Evolutionary conservation across 2,888 invertebrate species (phyloP).

Genomic region (Campoplex capitator): DNA sequence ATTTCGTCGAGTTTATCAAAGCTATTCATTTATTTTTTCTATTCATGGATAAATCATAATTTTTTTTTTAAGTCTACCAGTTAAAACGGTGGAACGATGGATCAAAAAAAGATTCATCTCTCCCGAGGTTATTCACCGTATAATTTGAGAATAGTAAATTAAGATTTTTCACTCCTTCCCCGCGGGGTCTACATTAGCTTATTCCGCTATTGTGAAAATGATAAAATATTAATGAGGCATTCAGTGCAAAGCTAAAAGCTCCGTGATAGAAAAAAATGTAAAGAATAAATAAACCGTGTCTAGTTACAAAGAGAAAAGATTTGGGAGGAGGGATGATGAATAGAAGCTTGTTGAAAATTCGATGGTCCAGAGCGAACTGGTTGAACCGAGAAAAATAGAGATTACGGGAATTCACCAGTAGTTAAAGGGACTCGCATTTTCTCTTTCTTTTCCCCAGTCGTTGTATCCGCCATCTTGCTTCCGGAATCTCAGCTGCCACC

Average conservation of each 20-base stretch:
- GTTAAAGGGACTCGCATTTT: slow-evolving; percentile 41
- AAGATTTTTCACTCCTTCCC: slow-evolving; percentile 37
- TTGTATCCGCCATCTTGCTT: slow-evolving; percentile 73
- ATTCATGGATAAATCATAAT: neutral
- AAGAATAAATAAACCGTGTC: slow-evolving; percentile 27
- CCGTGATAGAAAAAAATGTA: slow-evolving; percentile 16
- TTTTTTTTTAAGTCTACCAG: neutral
- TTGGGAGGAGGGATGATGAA: slow-evolving; percentile 27
- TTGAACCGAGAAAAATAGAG: slow-evolving; percentile 25
- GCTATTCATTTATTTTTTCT: neutral
- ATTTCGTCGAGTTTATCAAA: neutral
- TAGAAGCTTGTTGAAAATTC: slow-evolving; percentile 60
- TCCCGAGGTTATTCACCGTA: neutral
- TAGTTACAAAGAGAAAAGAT: neutral
- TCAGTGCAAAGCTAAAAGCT: slow-evolving; percentile 34
- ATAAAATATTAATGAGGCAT: slow-evolving; percentile 62
- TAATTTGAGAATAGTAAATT: slow-evolving; percentile 28
- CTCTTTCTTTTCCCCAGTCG: slow-evolving; percentile 17
- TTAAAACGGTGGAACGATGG: neutral
- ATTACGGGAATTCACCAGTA: slow-evolving; percentile 45
- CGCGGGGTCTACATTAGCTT: slow-evolving; percentile 45
- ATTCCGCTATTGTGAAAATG: slow-evolving; percentile 26
- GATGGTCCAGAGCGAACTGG: slow-evolving; percentile 54
- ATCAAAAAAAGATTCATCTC: neutral
- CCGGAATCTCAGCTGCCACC: slow-evolving; percentile 77